Conservation (phyloP, 2,797 vertebrate genomes). For the Sebastes vulpes region DNA sequence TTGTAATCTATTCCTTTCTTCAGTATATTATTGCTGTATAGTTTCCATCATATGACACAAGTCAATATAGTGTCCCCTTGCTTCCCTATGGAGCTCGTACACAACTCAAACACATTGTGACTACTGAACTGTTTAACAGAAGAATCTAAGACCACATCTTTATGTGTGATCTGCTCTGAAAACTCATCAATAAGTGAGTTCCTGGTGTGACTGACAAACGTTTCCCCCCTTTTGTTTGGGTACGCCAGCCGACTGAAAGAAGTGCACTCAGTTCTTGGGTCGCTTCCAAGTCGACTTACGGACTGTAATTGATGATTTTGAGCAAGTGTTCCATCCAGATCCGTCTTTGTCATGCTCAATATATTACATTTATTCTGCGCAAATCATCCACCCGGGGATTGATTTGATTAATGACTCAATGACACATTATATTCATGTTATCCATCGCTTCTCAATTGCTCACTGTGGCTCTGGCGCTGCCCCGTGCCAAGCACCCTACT, state of each 20-base stretch:
- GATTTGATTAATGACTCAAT: conserved; percentile 84
- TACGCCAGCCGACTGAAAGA: conserved; percentile 20
- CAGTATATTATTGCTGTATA: background rate
- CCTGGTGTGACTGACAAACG: conserved; percentile 14
- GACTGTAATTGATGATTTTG: conserved; percentile 82
- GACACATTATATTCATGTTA: conserved; percentile 80
- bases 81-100: background rate
- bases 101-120: background rate
- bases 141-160: background rate
- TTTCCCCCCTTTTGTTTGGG: background rate
- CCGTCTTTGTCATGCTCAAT: conserved; percentile 85
- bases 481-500: conserved; percentile 64
- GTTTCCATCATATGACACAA: background rate
- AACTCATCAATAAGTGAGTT: conserved; percentile 31
- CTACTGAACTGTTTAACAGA: conserved; percentile 12
- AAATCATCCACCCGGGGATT: conserved; percentile 80
- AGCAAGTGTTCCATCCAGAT: conserved; percentile 78
- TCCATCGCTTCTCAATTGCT: conserved; percentile 56
- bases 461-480: conserved; percentile 20
- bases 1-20: background rate
- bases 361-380: conserved; percentile 84
- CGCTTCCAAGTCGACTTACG: conserved; percentile 63
- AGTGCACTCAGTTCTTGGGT: conserved; percentile 65
- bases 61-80: background rate
- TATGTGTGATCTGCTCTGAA: conserved; percentile 24